Base-by-base conservation (phyloP, 1,140 invertebrate species). In the Drosophila eugracilis region DNA sequence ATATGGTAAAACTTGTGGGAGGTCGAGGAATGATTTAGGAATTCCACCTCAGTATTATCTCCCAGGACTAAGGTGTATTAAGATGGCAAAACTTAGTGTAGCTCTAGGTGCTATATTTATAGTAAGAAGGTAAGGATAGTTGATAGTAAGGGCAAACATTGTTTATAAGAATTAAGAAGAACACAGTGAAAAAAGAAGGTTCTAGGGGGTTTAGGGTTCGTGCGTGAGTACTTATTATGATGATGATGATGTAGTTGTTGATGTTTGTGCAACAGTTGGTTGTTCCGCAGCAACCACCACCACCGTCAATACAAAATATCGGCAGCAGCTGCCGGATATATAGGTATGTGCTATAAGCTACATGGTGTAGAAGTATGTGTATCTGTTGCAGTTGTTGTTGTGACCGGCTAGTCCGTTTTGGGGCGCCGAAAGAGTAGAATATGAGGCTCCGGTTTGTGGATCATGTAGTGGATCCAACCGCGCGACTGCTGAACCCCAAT, bases 391-490 rank as follows among this genome's bases (percentile, higher is more conserved):
- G 32, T 54, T 44, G 41, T 55, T 62, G 53, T 52, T 44, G 54
- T 36, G 24, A 37, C 28, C 17, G 24, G 3, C 34, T 88, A 89
- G 49, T 89, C 75, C 76, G 84, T 88, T 47, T 88, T 91, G 30
- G 91, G 90, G 54, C 94, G 91, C 63, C 94, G 91, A 90, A 95
- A 95, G 24, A 95, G 90, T 44, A 95, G 79, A 19, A 95, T 94
- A 75, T 95, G 94, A 1, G 94, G 94, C 81, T 95, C 98, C 89
- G 98, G 98, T 50, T 95, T 94, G 92, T 99, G 98, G 73, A 97
- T 95, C 97, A 99, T 98, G 85, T 98, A 99, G 92, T 99, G 98
- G 4, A 98, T 94, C 98, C 98, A 99, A 28, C 97, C 97, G 19
- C 96, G 96, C 88, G 97, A 98, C 91, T 99, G 98, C 90, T 99